Evolutionary conservation across 2,113 vertebrate species (phyloP).

Genomic region (Puntigrus tetrazona): DNA sequence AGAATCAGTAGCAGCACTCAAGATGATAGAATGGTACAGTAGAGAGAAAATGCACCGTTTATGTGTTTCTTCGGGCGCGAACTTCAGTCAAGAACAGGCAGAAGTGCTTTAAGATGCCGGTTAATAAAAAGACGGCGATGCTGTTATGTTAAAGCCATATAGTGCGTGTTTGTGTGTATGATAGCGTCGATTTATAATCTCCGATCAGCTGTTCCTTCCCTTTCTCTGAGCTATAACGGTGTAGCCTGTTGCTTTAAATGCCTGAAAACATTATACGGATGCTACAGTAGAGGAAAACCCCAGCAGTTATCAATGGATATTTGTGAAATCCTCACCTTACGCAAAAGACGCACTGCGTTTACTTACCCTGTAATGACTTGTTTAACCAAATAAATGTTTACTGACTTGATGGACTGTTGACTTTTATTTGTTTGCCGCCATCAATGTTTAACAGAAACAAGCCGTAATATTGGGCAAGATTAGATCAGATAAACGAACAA

Average conservation of each 20-base stretch:
- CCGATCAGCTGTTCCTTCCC: neutral
- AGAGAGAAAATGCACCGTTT: neutral
- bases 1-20: neutral
- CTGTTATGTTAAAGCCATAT: neutral
- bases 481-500: neutral
- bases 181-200: neutral
- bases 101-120: neutral
- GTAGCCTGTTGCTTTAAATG: neutral
- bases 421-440: neutral
- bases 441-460: neutral
- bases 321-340: neutral
- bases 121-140: neutral
- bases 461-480: neutral
- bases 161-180: neutral
- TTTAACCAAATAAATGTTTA: conserved; percentile 7
- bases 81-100: neutral
- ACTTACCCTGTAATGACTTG: neutral
- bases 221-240: neutral
- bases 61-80: neutral
- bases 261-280: neutral
- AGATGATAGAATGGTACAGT: neutral
- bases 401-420: neutral
- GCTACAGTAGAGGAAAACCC: neutral
- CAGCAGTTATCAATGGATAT: neutral
- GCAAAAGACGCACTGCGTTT: neutral